Evolutionary conservation across 2,888 invertebrate genomes (phyloP).

Genomic region (Plemyria rubiginata): DNA sequence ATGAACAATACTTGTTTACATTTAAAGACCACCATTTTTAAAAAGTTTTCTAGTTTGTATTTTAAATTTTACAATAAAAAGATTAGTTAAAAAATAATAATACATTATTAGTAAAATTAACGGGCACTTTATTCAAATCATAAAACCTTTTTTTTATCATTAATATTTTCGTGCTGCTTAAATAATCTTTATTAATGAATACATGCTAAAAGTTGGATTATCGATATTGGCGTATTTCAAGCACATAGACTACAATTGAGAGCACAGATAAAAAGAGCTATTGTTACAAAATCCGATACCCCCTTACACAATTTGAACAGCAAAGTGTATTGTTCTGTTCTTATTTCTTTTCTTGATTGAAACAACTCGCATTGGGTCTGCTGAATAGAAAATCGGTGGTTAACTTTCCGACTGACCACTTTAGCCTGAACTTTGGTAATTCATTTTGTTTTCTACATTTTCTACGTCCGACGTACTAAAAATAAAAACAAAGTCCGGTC

Average conservation of each 20-base stretch:
- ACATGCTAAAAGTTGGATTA: neutral
- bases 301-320: slow-evolving; percentile 26
- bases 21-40: too few species aligned
- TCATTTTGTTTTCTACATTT: slow-evolving; percentile 58
- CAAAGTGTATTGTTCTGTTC: slow-evolving; percentile 51
- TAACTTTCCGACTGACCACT: slow-evolving; percentile 56
- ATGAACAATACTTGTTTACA: too few species aligned
- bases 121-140: too few species aligned
- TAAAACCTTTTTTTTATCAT: too few species aligned
- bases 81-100: too few species aligned
- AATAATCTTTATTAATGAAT: too few species aligned
- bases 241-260: neutral
- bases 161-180: too few species aligned
- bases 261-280: slow-evolving; percentile 4
- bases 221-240: neutral
- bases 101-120: too few species aligned
- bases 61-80: too few species aligned
- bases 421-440: slow-evolving; percentile 57
- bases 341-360: slow-evolving; percentile 64
- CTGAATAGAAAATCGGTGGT: slow-evolving; percentile 67
- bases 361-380: slow-evolving; percentile 56
- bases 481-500: slow-evolving; percentile 47
- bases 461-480: slow-evolving; percentile 44
- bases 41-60: too few species aligned
- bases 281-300: slow-evolving; percentile 25